Conservation (phyloP, 2,797 vertebrate genomes). For the Naso thynnoides region DNA sequence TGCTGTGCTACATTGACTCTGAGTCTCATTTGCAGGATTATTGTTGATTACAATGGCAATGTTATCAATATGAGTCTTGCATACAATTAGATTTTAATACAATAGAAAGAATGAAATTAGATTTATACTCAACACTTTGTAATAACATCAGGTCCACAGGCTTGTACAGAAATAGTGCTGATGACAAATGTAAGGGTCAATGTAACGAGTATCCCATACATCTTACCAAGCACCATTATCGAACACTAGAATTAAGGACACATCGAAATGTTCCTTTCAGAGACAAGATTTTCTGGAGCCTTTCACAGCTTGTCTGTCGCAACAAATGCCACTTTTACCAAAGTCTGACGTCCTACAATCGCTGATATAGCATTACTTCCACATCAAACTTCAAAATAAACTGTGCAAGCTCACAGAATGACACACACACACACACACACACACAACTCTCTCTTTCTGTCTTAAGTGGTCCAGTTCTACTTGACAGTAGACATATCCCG, state of each 20-base stretch:
- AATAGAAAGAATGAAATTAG: not conserved
- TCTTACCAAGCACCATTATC: not conserved
- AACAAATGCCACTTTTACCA: slow-evolving; percentile 3
- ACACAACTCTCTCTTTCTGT: not conserved
- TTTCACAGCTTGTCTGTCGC: not conserved
- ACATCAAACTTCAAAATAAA: slow-evolving; percentile 3
- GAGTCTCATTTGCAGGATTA: slow-evolving; percentile 17
- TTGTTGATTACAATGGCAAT: not conserved
- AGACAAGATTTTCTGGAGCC: not conserved
- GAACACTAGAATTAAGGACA: not conserved
- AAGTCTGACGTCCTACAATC: not conserved
- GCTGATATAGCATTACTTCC: not conserved
- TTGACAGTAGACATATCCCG: slow-evolving; percentile 34
- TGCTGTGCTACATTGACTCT: not conserved
- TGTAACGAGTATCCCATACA: not conserved
- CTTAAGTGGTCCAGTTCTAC: not conserved
- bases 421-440: not conserved
- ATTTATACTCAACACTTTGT: slow-evolving; percentile 7
- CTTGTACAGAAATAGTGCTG: not conserved
- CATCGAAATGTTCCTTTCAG: not conserved
- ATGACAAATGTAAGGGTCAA: not conserved
- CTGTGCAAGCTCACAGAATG: slow-evolving; percentile 1
- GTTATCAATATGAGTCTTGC: slow-evolving; percentile 14
- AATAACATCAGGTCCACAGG: not conserved
- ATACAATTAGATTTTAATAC: slow-evolving; percentile 12